Evolutionary conservation across 2,888 invertebrate genomes (phyloP).

Genomic region (Brachypalpus laphriformis): DNA sequence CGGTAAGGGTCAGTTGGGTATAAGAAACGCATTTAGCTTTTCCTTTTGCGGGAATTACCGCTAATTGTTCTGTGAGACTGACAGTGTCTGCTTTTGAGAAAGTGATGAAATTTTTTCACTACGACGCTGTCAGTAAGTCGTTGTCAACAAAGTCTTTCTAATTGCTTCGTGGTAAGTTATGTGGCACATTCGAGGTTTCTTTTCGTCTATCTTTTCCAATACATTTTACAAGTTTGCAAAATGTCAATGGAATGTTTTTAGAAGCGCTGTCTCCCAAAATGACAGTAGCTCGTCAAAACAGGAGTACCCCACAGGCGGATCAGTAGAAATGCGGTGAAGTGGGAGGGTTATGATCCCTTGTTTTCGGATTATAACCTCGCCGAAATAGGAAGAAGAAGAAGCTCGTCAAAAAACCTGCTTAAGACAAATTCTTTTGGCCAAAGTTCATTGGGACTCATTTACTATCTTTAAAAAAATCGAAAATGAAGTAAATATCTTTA

Average conservation of each 20-base stretch:
- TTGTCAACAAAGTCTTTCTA: neutral
- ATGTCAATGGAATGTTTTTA: neutral
- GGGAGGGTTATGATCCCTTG: no score
- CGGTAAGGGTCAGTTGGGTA: conserved; percentile 74
- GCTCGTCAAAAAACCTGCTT: neutral
- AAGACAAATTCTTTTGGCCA: neutral
- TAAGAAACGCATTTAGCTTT: neutral
- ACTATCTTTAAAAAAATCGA: neutral
- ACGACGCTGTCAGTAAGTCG: neutral
- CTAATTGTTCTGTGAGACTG: conserved; percentile 32
- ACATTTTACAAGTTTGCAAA: conserved; percentile 1
- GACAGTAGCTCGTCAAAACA: neutral
- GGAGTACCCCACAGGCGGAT: no score
- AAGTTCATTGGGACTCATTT: conserved; percentile 21
- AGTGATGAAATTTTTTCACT: conserved; percentile 38
- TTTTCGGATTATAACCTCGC: no score
- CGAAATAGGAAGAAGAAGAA: no score
- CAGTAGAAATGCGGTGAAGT: no score
- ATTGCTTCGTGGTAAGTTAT: conserved; percentile 5
- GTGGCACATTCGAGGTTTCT: conserved; percentile 20
- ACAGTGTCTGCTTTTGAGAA: no score
- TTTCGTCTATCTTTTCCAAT: neutral
- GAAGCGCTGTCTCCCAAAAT: neutral
- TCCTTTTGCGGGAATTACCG: conserved; percentile 38
- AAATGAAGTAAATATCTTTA: conserved; percentile 1